Base-by-base conservation (phyloP, 2,888 invertebrate species). In the Neria commutata region DNA sequence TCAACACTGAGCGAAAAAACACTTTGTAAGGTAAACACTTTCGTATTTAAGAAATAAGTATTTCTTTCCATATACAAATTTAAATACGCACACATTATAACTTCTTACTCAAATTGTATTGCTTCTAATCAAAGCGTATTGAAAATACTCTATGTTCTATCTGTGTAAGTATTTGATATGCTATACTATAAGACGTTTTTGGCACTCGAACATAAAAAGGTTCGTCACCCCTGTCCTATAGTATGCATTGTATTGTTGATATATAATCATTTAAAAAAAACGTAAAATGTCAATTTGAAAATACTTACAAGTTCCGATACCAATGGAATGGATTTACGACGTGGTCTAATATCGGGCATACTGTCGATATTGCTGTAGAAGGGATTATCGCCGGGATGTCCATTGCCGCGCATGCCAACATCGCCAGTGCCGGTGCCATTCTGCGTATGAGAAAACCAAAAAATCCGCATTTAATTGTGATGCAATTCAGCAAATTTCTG, bases 301-400 rank as follows among this genome's bases (percentile, higher is more conserved):
- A 10, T 57, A 90, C 95, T 91, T 89, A 99, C 99, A 91, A 99
- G 88, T 85, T 99, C 99, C 63, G 98, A 98, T 75, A 99, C 98
- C 77, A 98, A 88, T 29, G 98, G 97, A 78, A 98, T 97, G 54
- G 97, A 97, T 84, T 98, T 98, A 80, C 97, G 88, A 76, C 96
- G 87, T 55, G 97, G 96, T 77, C 97, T 90, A 83, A 99, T 98
- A 83, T 98, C 98, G 52, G 99, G 98, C 95, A 96, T 98, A 79
- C 98, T 98, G 88, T 99, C 98, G 84, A 99, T 99, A 83, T 95
- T 96, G 83, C 96, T 97, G 88, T 98, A 99, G 87, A 99, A 99
- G 10, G 98, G 95, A 85, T 98, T 98, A 84, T 97, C 95, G 69
- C 94, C 92, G 19, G 95, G 92, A 78, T 94, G 94, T 70, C 93